Evolutionary conservation across 1,140 invertebrate genomes (phyloP), one percentile per base, ranked within the genome.

Genomic region (Drosophila gunungcola): DNA sequence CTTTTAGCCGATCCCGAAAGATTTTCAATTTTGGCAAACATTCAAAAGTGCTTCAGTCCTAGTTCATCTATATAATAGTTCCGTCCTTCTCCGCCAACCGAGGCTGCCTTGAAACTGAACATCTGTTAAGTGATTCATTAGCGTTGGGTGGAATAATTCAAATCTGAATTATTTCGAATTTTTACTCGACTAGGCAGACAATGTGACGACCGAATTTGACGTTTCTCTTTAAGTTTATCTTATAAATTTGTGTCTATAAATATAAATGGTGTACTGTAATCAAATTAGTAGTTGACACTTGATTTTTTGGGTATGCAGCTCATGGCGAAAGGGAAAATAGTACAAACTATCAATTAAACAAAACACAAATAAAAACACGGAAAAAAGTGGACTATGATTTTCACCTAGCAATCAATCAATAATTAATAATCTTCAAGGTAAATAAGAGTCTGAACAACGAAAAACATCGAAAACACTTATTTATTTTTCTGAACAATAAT

Each of bases 101-200:
- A 53, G 3, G 36, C 43, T 36, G 61, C 45, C 57, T 49, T 74
- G 67, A 58, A 54, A 78, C 49, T 62, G 55, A 82, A 79, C 84
- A 89, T 89, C 84, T 88, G 85, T 73, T 80, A 70, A 89, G 82
- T 88, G 84, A 88, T 55, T 88, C 84, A 88, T 84, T 89, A 86
- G 65, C 49, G 78, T 62, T 70, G 67, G 49, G 51, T 70, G 41
- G 64, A 57, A 70, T 70, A 70, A 56, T 70, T 69, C 52, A 29
- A 70, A 70, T 70, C 45, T 78, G 68, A 85, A 73, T 42, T 73
- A 64, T 80, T 73, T 65, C 52, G 45, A 77, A 61, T 69, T 73
- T 60, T 62, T 43, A 16, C 51, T 51, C 60, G 49, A 62, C 39
- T 41, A 12, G 65, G 76, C 77, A 88, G 84, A 88, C 84, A 88